Evolutionary conservation across 2,797 vertebrate genomes (phyloP).

Genomic region (Esox lucius): DNA sequence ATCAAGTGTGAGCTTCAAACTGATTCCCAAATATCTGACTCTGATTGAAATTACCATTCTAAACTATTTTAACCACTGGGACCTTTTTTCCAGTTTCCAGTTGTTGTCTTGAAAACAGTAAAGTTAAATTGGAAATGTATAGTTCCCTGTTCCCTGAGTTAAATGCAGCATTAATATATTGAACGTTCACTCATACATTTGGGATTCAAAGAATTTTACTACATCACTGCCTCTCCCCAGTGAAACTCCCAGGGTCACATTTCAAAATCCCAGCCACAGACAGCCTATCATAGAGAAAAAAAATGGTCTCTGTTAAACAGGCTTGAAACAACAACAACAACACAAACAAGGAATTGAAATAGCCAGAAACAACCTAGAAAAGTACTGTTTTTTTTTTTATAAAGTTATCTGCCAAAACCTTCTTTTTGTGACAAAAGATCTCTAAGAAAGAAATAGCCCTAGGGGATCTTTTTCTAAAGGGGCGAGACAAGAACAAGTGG

Average conservation of each 20-base stretch:
- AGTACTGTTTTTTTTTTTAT: not conserved
- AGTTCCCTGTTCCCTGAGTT: too few species aligned
- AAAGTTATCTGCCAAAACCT: not conserved
- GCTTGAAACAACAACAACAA: not conserved
- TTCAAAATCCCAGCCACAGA: constrained; percentile 17
- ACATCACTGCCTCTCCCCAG: constrained; percentile 1
- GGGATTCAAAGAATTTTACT: not conserved
- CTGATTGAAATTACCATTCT: too few species aligned
- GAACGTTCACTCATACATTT: not conserved
- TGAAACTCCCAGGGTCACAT: constrained; percentile 29
- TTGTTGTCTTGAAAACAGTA: too few species aligned
- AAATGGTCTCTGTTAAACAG: not conserved
- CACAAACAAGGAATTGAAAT: constrained; percentile 5
- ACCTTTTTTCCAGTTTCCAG: too few species aligned
- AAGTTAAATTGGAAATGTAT: too few species aligned
- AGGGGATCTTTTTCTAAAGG: constrained; percentile 16
- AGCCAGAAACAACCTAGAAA: constrained; percentile 1
- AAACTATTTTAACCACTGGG: too few species aligned
- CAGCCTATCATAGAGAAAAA: constrained; percentile 18
- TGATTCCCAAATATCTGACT: too few species aligned
- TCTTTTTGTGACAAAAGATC: constrained; percentile 2
- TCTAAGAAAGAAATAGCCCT: constrained; percentile 27
- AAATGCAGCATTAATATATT: not conserved
- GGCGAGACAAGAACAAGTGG: constrained; percentile 8
- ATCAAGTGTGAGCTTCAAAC: not conserved